These are phyloP conservation scores for Coranthus polyacanthus DNA, from an alignment of 2,797 vertebrate genomes.

Conservation along the genomic window DNA sequence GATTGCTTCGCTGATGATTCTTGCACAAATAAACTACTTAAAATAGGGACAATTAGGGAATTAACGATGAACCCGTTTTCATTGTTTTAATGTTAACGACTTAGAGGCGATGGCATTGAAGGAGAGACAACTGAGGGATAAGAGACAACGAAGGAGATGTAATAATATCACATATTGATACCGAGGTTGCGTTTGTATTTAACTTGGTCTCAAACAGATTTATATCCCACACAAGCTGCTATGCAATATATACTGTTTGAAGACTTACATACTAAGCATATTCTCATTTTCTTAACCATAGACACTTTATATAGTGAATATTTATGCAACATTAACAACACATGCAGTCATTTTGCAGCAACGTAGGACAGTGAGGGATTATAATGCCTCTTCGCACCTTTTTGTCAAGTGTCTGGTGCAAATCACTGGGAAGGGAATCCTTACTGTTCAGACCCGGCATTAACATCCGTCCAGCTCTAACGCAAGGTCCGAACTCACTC, in stretches of 20 bases:
- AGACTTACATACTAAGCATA: conserved; percentile 21
- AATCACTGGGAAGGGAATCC: conserved; percentile 36
- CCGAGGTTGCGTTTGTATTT: conserved; percentile 38
- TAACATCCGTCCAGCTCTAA: too few species aligned
- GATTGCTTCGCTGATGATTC: conserved; percentile 11
- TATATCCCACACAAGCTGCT: too few species aligned
- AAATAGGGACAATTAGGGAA: conserved; percentile 75
- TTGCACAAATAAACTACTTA: conserved; percentile 51
- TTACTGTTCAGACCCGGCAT: neutral
- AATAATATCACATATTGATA: conserved; percentile 16
- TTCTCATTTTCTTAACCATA: conserved; percentile 30
- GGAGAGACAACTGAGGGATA: conserved; percentile 33
- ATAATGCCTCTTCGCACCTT: conserved; percentile 38
- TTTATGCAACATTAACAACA: conserved; percentile 18
- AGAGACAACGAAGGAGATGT: conserved; percentile 20
- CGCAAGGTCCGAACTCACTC: too few species aligned
- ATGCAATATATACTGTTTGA: conserved; percentile 43
- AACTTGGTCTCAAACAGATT: conserved; percentile 40
- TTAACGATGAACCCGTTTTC: conserved; percentile 47
- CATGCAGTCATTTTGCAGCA: conserved; percentile 34
- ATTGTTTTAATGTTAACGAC: conserved; percentile 28
- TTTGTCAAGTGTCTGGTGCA: conserved; percentile 38
- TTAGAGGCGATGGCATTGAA: conserved; percentile 13
- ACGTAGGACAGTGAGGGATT: conserved; percentile 73
- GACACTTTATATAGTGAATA: conserved; percentile 34